Evolutionary conservation across 2,113 vertebrate genomes (phyloP), one percentile per base, ranked within the genome.

Genomic region (Aptenodytes forsteri): DNA sequence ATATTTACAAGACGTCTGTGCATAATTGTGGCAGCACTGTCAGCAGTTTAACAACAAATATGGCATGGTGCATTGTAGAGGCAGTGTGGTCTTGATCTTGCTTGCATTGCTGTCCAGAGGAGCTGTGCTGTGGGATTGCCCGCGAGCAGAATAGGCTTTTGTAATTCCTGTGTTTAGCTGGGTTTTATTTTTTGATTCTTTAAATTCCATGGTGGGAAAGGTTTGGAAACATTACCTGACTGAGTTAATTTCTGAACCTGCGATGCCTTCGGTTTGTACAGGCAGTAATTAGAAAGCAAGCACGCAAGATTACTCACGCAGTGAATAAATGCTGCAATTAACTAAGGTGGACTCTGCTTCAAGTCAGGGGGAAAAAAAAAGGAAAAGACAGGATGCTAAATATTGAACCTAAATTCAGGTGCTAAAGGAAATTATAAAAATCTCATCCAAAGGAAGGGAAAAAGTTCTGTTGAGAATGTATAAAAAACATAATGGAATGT

Each of bases 301-400:
- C n/a, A 5, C 7, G 22, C 54, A 65, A 73, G 79, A 73, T 94
- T 95, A 52, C 56, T 67, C 85, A 84, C 8, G 20, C 65, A 81
- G 86, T 42, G 85, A 95, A 91, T 83, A 93, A 96, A 80, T 46
- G 72, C 87, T 91, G 81, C 67, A 49, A 29, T 96, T 95, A 96
- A 36, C 73, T 13, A 36, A 89, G 89, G 83, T 88, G 90, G 92
- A 75, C 96, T 94, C 46, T 81, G 87, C 77, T 90, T 58, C 76
- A 73, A 81, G 79, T 77, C 46, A 73, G 64, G 67, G 8, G 8
- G 1, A 4, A 13, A 15, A 14, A 49, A 32, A 62, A 58, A 55
- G 6, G 34, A 34, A 75, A 12, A 62, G 34, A 49, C 17, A 79
- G 49, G 66, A 30, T 0, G 2, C 22, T 64, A 71, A 89, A 83